phyloP scores from a whole-genome alignment of 2,797 vertebrate genomes.

The Acanthis flammea region DNA sequence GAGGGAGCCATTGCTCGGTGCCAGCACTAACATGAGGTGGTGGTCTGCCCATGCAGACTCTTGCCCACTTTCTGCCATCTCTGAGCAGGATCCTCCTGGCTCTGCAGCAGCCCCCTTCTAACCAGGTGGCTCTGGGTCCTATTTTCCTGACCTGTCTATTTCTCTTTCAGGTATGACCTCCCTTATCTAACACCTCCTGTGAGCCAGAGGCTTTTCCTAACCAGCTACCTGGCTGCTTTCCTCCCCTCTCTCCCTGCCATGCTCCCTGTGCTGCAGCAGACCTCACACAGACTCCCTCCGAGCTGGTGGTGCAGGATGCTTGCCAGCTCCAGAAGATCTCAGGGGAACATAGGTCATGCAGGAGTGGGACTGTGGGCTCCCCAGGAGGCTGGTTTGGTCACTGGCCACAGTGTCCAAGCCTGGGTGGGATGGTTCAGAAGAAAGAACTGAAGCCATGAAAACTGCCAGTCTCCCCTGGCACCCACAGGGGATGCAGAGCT shows the following conservation, averaged over 20 bases:
- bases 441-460: background rate
- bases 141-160: slow-evolving; percentile 6
- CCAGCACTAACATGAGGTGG: background rate
- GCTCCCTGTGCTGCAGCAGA: slow-evolving; percentile 16
- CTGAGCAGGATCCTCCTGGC: background rate
- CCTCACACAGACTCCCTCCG: background rate
- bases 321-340: slow-evolving; percentile 30
- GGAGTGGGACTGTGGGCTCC: background rate
- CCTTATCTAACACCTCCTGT: slow-evolving; percentile 58
- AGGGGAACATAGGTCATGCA: slow-evolving; percentile 5
- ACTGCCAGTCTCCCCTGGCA: background rate
- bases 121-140: background rate
- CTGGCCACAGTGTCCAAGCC: background rate
- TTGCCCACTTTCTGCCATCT: background rate
- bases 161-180: slow-evolving; percentile 69
- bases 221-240: slow-evolving; percentile 45
- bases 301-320: background rate
- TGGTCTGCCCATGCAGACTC: background rate
- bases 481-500: background rate
- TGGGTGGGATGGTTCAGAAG: background rate
- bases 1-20: background rate
- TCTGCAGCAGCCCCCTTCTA: background rate
- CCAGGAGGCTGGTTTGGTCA: background rate
- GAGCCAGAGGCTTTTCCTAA: slow-evolving; percentile 63
- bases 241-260: background rate